Evolutionary conservation across 1,140 invertebrate species (phyloP), one percentile per base, ranked within the genome.

Genomic region (Drosophila bifasciata): DNA sequence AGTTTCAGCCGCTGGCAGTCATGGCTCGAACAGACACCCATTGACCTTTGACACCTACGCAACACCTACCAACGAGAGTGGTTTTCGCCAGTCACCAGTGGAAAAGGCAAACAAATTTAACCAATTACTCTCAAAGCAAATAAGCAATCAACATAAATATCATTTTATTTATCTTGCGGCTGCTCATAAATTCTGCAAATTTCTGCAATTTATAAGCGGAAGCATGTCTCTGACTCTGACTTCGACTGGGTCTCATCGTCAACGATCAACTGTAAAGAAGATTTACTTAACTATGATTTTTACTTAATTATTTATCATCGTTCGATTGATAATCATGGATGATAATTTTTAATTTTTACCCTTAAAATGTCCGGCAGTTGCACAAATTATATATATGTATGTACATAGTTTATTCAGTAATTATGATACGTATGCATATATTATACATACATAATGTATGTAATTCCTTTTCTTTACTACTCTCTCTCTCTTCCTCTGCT

Each of bases 81-180:
- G 49, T 64, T 62, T 41, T 16, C 53, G 28, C 52, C 59, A 55
- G 36, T 28, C 28, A 51, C 9, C 39, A 21, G 48, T 52, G 23
- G 45, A 55, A 23, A 69, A 46, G 40, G 44, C 79, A 64, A 79
- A 80, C 80, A 71, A 64, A 84, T 80, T 76, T 55, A 61, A 78
- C 53, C 70, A 80, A 86, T 84, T 80, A 76, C 81, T 51, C 81
- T 79, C 81, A 80, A 80, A 86, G 80, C 80, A 84, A 84, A 84
- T 84, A 84, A 76, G 76, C 81, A 84, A 84, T 84, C 80, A 84
- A 51, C 80, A 84, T 86, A 84, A 84, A 79, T 84, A 76, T 77
- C 52, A 68, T 76, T 80, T 80, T 69, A 61, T 68, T 53, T 77
- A 62, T 58, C 64, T 76, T 66, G 28, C 57, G 60, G 78, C 60